Evolutionary conservation across 2,113 vertebrate genomes (phyloP).

Genomic region (Zosterops pallidus): DNA sequence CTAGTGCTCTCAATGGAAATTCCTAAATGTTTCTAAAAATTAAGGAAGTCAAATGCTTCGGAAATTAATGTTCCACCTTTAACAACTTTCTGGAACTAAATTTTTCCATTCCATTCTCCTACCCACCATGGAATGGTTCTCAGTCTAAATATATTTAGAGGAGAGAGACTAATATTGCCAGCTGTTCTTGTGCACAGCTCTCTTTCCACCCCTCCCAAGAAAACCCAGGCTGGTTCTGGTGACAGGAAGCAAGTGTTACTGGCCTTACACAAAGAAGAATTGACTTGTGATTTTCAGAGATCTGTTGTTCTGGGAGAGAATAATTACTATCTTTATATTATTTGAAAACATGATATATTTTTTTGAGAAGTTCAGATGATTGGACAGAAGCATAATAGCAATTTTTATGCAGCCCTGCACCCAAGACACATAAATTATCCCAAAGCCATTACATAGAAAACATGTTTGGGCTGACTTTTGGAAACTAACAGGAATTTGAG

Average conservation of each 20-base stretch:
- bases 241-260: background rate
- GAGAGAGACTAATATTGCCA: background rate
- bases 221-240: background rate
- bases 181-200: background rate
- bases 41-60: background rate
- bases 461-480: background rate
- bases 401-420: background rate
- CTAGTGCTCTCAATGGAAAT: slow-evolving; percentile 41
- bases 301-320: background rate
- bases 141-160: background rate
- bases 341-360: background rate
- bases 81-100: background rate
- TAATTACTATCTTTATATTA: background rate
- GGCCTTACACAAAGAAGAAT: background rate
- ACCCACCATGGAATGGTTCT: background rate
- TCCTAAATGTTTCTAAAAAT: slow-evolving; percentile 26
- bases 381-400: background rate
- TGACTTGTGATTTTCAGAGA: background rate
- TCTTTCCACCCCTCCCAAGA: background rate
- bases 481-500: background rate
- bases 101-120: slow-evolving; percentile 39
- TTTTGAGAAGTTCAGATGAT: background rate
- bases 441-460: background rate
- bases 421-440: background rate
- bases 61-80: background rate